Percentiles rank a stretch among this genome's conserved stretches.
Evolutionary conservation across 2,797 vertebrate genomes (phyloP).

Genomic region (Antrozous pallidus): DNA sequence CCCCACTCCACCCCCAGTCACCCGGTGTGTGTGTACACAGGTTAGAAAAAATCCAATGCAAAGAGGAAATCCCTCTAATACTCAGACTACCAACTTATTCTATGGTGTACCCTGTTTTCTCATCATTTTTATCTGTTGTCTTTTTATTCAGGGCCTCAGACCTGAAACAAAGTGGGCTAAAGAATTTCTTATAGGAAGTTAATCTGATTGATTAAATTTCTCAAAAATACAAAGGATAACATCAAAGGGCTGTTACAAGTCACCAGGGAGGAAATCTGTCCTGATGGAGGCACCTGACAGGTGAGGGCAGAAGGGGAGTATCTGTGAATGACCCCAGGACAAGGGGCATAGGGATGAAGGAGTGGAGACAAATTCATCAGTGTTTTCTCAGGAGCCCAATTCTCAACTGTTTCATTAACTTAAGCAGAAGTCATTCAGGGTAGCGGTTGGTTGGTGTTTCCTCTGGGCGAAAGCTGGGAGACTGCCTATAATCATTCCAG

Average conservation of each 20-base stretch:
- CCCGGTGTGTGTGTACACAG: background rate
- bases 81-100: background rate
- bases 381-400: background rate
- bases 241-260: background rate
- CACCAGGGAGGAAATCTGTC: background rate
- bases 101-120: background rate
- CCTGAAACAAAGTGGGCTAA: background rate
- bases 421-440: background rate
- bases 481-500: background rate
- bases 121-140: background rate
- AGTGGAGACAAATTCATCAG: background rate
- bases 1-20: too few relatives aligned
- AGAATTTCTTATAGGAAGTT: background rate
- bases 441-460: background rate
- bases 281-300: background rate
- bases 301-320: background rate
- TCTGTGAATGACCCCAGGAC: too few relatives aligned
- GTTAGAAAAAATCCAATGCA: background rate
- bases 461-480: background rate
- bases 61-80: background rate
- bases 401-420: background rate
- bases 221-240: background rate
- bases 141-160: background rate
- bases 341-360: rapidly evolving
- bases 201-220: background rate